phyloP scores from a whole-genome alignment of 2,888 invertebrate genomes.

The Drosophila prolongata region DNA sequence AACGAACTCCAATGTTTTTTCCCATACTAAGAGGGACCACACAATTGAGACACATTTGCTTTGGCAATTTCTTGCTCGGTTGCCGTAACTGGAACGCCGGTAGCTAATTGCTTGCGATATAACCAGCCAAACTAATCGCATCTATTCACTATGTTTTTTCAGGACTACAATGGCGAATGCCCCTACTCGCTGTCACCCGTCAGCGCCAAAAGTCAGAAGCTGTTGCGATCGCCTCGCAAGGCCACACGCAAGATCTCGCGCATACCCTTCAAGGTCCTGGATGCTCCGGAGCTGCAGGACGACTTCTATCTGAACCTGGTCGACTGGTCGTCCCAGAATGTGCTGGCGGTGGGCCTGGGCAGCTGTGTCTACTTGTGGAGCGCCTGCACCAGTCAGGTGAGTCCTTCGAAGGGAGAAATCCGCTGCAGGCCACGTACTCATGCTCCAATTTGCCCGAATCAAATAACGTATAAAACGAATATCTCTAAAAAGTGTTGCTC shows the following conservation, averaged over 20 bases:
- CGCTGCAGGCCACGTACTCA: no score
- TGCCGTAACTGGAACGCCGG: constrained; percentile 45
- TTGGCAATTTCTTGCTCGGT: constrained; percentile 60
- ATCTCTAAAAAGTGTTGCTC: no score
- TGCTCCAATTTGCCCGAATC: no score
- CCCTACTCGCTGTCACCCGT: constrained; percentile 98
- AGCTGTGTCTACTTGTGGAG: constrained; percentile 99
- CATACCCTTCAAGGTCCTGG: constrained; percentile 95
- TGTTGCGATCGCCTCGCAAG: constrained; percentile 97
- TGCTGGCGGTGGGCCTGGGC: constrained; percentile 98
- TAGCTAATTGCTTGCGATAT: constrained; percentile 32
- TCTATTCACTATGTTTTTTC: constrained; percentile 82
- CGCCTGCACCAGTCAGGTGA: constrained; percentile 97
- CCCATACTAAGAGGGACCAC: not conserved
- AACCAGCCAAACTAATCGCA: not conserved
- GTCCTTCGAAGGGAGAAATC: constrained; percentile 35
- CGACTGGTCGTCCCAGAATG: constrained; percentile 99
- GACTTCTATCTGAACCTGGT: constrained; percentile 99
- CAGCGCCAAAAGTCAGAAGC: constrained; percentile 96
- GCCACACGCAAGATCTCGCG: constrained; percentile 99
- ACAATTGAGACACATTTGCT: constrained; percentile 30
- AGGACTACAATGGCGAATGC: constrained; percentile 92
- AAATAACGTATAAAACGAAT: no score
- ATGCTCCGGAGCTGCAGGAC: constrained; percentile 88
- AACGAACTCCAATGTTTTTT: constrained; percentile 18